Base-by-base conservation (phyloP, 1,140 invertebrate genomes). In the Euura saliciscinereae region DNA sequence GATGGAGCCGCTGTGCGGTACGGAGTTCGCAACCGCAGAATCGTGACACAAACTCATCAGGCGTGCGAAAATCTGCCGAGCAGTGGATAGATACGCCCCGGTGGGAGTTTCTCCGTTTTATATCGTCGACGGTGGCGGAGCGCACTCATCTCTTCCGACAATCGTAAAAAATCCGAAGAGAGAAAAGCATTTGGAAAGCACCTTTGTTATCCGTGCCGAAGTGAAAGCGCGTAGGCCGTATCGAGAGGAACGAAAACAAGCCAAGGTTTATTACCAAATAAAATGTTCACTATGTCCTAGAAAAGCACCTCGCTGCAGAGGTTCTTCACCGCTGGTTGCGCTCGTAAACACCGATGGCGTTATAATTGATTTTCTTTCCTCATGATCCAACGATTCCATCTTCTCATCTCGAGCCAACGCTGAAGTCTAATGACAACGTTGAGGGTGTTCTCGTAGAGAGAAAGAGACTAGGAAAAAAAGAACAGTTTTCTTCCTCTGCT, bases 41-140 rank as follows among this genome's bases (percentile, higher is more conserved):
- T 83, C 78, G 80, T 80, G 79, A 84, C 80, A 79, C 79, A 82
- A 82, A 83, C 80, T 85, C 82, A 83, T 86, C 82, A 81, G 70
- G 73, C 78, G 80, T 83, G 80, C 78, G 82, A 83, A 85, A 84
- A 83, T 82, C 74, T 77, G 70, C 66, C 71, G 28, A 73, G 66
- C 66, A 28, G 43, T 10, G 10, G 13, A 13, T 10, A 13, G 13
- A 64, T 10, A 1, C 8, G 59, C 8, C 70, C 75, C 28, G 72
- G 72, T 76, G 71, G 76, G 8, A n/a, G 13, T 59, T n/a, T 59
- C 51, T 8, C 13, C 51, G 51, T 59, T 59, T 59, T 66, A 75
- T 76, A 68, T 69, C 68, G 68, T 13, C 46, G 67, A 10, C 59
- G 13, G 43, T 70, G 65, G 46, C 43, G 8, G 66, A 13, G 8